Conservation (phyloP, 2,113 vertebrate genomes). For the Pelusios castaneus region DNA sequence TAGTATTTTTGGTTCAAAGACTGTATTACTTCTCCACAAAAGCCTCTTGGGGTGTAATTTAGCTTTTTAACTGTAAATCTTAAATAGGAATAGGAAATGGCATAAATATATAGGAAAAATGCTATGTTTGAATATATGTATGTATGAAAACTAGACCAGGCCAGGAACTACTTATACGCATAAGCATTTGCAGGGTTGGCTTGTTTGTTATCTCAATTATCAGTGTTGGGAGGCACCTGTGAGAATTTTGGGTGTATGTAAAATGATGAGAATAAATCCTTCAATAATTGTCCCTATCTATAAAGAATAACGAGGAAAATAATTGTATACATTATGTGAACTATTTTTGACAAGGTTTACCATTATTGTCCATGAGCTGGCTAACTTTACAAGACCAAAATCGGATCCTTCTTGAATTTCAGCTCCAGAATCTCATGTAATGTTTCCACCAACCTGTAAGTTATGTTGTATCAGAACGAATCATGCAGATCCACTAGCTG, state of each 20-base stretch:
- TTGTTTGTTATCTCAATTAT: neutral
- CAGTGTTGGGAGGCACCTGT: neutral
- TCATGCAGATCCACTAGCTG: neutral
- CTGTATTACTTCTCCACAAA: neutral
- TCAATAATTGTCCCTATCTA: neutral
- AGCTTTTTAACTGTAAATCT: neutral
- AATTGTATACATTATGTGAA: neutral
- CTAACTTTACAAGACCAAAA: neutral
- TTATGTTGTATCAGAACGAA: neutral
- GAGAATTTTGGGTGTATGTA: neutral
- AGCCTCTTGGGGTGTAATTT: neutral
- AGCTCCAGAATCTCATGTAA: neutral
- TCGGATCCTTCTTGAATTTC: neutral
- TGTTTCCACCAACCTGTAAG: neutral
- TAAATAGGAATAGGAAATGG: neutral
- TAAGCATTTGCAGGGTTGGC: neutral
- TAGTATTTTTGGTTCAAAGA: neutral
- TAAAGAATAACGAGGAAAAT: neutral
- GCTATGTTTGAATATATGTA: neutral
- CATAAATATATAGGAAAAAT: neutral
- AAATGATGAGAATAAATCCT: neutral
- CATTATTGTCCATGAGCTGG: neutral
- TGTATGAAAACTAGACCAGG: neutral
- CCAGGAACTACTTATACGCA: neutral
- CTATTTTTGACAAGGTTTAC: neutral